phyloP scores from a whole-genome alignment of 2,113 vertebrate genomes.

The Rhagologus leucostigma region DNA sequence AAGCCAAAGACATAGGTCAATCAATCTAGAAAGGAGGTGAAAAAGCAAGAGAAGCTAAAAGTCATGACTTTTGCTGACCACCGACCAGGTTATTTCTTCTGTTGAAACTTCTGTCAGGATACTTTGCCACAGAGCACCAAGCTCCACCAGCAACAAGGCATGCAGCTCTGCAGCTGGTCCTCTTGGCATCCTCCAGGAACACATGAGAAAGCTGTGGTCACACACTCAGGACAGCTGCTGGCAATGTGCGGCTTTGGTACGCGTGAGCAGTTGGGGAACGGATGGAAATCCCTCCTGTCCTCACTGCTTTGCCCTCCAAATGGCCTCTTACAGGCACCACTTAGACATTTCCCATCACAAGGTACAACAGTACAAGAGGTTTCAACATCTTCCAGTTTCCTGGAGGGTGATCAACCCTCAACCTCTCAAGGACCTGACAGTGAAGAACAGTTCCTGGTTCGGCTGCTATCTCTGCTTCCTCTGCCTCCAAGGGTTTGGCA shows the following conservation, averaged over 20 bases:
- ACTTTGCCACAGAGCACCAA: not conserved
- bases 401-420: not conserved
- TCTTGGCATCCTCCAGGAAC: not conserved
- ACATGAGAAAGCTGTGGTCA: not conserved
- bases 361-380: not conserved
- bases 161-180: not conserved
- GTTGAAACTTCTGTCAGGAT: not conserved
- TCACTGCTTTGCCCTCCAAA: not conserved
- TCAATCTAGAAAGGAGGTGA: not conserved
- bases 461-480: not conserved
- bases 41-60: not conserved
- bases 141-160: not conserved
- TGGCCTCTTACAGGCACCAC: not conserved
- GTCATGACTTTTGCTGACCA: not conserved
- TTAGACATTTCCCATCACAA: not conserved
- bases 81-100: not conserved
- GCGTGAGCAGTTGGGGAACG: not conserved
- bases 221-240: not conserved
- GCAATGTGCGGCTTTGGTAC: rapidly evolving
- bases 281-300: not conserved
- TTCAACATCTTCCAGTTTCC: not conserved
- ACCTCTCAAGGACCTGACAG: not conserved
- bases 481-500: not conserved
- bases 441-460: not conserved
- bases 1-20: not conserved